Base-by-base conservation (phyloP, 2,113 vertebrate species). In the Dicrurus megarhynchus region DNA sequence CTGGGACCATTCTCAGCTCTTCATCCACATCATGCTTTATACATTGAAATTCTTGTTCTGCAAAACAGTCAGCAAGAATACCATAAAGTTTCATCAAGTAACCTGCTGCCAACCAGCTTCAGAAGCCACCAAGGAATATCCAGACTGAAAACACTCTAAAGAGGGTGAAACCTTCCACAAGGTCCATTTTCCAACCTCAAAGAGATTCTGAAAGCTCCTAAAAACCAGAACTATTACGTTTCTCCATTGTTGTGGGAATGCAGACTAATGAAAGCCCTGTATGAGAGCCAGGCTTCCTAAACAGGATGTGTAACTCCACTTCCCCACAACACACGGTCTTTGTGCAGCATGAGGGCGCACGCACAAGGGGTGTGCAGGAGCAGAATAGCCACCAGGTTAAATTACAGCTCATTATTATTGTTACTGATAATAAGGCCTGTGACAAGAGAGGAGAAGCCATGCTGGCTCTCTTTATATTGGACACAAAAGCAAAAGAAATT, bases 331-430 rank as follows among this genome's bases (percentile, higher is more conserved):
- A 57, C 18, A 41, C 35, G 55, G 59, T 41, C 53, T 86, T 74
- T 55, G 80, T 44, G 46, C 49, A 80, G 69, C 24, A 33, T 16
- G 33, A 83, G 55, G 64, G 46, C 46, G 50, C 49, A 53, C 3
- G 16, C 27, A 68, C 42, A 89, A 91, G 68, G 30, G 61, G 18
- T 22, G 37, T 49, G 23, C 2, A 2, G 60, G 52, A 80, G 46
- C 41, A 94, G 75, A 90, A 92, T 0, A 57, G 60, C 75, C 75
- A 41, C 56, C 64, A 89, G 63, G 53, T 64, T 97, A 81, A 90
- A 92, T 76, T 92, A 78, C 60, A 85, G 46, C 67, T 87, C 94
- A 61, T 95, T 78, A 89, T 90, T 84, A 93, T 61, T 91, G 70
- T 47, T 78, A 84, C 37, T 10, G 11, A 87, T 77, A 89, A 97